Percentiles rank a stretch among this genome's conserved stretches.
Evolutionary conservation across 2,113 vertebrate genomes (phyloP).

Genomic region (Manacus vitellinus): DNA sequence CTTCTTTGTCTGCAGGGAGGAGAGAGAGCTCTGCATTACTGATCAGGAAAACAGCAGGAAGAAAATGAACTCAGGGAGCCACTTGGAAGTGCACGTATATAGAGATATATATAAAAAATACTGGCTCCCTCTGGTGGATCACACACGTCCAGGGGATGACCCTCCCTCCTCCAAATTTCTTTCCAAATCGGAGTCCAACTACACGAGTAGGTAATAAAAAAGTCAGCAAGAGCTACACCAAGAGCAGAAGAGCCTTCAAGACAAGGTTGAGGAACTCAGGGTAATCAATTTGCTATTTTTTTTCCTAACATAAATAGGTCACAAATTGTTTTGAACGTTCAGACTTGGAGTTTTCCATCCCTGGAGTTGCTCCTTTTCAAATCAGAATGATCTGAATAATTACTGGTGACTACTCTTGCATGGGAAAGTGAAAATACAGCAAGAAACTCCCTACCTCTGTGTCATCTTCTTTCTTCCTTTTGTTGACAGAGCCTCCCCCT

Average conservation of each 20-base stretch:
- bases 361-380: neutral
- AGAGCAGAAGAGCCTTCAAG: neutral
- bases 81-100: neutral
- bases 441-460: conserved; percentile 79
- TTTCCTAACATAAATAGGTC: neutral
- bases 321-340: neutral
- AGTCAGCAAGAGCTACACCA: neutral
- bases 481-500: conserved; percentile 87
- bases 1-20: conserved; percentile 84
- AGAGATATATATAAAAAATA: neutral
- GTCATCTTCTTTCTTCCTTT: conserved; percentile 94
- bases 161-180: neutral
- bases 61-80: neutral
- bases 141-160: neutral
- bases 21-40: neutral
- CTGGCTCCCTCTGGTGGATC: conserved; percentile 36
- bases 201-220: neutral
- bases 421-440: neutral
- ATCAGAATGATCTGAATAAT: neutral
- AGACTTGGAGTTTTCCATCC: neutral
- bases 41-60: neutral
- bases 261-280: neutral
- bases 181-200: neutral
- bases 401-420: neutral
- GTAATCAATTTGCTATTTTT: neutral